Evolutionary conservation across 2,113 vertebrate species (phyloP).

Genomic region (Paralichthys olivaceus): DNA sequence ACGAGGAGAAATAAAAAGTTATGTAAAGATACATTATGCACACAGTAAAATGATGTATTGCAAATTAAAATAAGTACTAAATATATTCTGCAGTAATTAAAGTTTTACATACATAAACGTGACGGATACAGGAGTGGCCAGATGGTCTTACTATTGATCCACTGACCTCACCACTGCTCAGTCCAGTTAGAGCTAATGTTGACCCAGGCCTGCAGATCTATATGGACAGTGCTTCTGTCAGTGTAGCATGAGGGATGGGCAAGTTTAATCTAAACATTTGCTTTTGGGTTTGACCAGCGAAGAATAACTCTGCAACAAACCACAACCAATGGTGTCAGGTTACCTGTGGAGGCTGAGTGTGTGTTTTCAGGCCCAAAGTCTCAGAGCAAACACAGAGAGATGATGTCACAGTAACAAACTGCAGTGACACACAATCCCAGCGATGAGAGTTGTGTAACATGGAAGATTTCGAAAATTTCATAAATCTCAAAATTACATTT

Average conservation of each 20-base stretch:
- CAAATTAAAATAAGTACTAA: too few relatives aligned
- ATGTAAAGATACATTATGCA: not conserved
- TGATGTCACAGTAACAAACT: not conserved
- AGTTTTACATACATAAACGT: not conserved
- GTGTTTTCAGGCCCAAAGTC: conserved; percentile 22
- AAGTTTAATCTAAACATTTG: conserved; percentile 78
- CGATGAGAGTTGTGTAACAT: not conserved
- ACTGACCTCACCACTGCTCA: conserved; percentile 62
- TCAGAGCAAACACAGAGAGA: conserved; percentile 15
- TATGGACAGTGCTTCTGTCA: conserved; percentile 65
- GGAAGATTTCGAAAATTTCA: not conserved
- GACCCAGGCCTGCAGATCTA: conserved; percentile 70
- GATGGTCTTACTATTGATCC: conserved; percentile 66
- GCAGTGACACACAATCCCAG: not conserved
- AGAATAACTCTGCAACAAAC: conserved; percentile 50
- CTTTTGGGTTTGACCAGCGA: conserved; percentile 64
- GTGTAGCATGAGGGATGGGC: conserved; percentile 68
- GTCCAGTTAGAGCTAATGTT: conserved; percentile 70
- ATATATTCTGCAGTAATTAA: not conserved
- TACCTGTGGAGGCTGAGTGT: conserved; percentile 10
- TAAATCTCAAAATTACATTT: not conserved
- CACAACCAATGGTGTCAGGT: conserved; percentile 8
- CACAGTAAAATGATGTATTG: not conserved
- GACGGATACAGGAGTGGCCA: conserved; percentile 11
- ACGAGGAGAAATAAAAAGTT: not conserved